A percentile compares a stretch with the other conserved stretches of the same genome.
Evolutionary conservation across 2,888 invertebrate species (phyloP).

Genomic region (Arctia plantaginis): DNA sequence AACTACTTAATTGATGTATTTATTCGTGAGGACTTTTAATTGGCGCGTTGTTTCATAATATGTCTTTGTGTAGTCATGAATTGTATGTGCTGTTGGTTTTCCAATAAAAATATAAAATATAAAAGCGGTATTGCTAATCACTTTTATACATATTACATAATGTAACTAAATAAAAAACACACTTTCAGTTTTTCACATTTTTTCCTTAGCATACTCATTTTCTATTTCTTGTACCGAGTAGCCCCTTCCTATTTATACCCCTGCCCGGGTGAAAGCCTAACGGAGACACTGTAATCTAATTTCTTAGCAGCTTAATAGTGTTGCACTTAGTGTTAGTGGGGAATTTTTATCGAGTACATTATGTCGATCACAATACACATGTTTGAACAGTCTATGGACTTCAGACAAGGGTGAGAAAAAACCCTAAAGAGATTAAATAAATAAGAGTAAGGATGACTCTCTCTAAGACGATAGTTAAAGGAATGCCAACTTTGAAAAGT

Average conservation of each 20-base stretch:
- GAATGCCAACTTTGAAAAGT: not conserved
- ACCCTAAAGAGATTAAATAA: not conserved
- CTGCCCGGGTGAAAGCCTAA: conserved; percentile 57
- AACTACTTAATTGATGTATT: no score
- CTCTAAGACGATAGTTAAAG: not conserved
- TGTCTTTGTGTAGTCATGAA: no score
- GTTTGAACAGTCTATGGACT: not conserved
- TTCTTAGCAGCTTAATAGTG: conserved; percentile 57
- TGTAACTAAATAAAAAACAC: no score
- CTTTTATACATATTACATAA: no score
- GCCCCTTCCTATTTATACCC: conserved; percentile 32
- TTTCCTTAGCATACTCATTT: not conserved
- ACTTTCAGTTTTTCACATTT: not conserved
- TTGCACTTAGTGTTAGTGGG: conserved; percentile 59
- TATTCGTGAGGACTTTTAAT: no score
- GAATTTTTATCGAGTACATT: conserved; percentile 39
- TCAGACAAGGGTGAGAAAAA: not conserved
- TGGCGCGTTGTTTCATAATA: no score
- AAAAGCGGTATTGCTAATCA: no score
- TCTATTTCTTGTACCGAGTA: conserved; percentile 35
- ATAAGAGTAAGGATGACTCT: not conserved
- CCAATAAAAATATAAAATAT: no score
- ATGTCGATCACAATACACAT: conserved; percentile 37
- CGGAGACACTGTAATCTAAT: conserved; percentile 67
- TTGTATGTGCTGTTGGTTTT: no score